Percentiles rank a stretch among this genome's conserved stretches.
Conservation (phyloP, 2,888 invertebrate genomes). For the Macaria liturata region DNA sequence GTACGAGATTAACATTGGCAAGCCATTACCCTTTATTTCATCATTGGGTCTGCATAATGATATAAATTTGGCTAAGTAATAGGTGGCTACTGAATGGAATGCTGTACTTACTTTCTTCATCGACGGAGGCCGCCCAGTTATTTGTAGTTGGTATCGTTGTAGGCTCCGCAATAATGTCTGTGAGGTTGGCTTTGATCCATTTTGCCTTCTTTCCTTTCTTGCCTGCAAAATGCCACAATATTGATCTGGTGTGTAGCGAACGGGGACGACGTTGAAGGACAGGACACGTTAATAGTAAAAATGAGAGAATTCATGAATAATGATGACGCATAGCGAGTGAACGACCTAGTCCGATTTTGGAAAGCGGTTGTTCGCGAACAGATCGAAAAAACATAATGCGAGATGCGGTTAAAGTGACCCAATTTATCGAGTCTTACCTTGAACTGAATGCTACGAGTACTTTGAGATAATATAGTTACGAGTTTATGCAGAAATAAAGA, state of each 20-base stretch:
- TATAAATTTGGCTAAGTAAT: background rate
- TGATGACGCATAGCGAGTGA: slow-evolving; percentile 76
- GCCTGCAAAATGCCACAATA: slow-evolving; percentile 75
- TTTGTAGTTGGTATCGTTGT: slow-evolving; percentile 83
- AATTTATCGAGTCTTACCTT: slow-evolving; percentile 39
- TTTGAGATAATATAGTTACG: slow-evolving; percentile 34
- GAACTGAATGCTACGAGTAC: slow-evolving; percentile 32
- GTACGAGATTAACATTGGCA: slow-evolving; percentile 90
- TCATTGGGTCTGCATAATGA: slow-evolving; percentile 60
- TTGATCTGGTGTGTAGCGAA: slow-evolving; percentile 16
- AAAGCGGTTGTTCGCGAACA: slow-evolving; percentile 71
- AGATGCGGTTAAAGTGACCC: slow-evolving; percentile 42
- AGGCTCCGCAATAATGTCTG: slow-evolving; percentile 90
- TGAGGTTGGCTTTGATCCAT: slow-evolving; percentile 91
- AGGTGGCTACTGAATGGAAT: background rate
- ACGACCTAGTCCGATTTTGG: slow-evolving; percentile 74
- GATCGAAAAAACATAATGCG: slow-evolving; percentile 44
- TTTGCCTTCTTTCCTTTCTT: slow-evolving; percentile 94
- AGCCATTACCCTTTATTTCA: slow-evolving; percentile 74
- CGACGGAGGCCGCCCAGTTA: slow-evolving; percentile 93
- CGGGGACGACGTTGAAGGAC: slow-evolving; percentile 30
- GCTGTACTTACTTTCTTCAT: slow-evolving; percentile 87
- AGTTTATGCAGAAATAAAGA: slow-evolving; percentile 44
- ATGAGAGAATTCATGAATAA: slow-evolving; percentile 58
- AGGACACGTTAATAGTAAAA: slow-evolving; percentile 35